A percentile compares a stretch with the other conserved stretches of the same genome.
phyloP scores from a whole-genome alignment of 2,113 vertebrate genomes.

The Perccottus glenii region DNA sequence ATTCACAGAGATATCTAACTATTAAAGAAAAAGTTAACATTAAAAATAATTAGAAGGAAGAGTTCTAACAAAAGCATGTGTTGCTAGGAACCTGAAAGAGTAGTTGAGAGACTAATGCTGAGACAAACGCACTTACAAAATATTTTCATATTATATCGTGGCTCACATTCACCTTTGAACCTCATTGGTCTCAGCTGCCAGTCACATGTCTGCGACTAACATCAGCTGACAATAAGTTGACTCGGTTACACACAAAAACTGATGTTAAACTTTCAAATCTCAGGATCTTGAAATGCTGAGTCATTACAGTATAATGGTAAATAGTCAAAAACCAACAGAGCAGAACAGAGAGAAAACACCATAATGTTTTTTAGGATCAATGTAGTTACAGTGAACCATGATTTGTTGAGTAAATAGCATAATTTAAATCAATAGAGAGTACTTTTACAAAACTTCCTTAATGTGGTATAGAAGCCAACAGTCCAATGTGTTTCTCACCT shows the following conservation, averaged over 20 bases:
- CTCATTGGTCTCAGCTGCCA: not conserved
- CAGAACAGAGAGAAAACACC: not conserved
- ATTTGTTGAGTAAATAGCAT: not conserved
- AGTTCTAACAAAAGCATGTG: too few relatives aligned
- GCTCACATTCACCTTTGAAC: slow-evolving; percentile 15
- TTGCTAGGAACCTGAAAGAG: too few relatives aligned
- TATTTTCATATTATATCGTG: not conserved
- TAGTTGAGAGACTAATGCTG: not conserved
- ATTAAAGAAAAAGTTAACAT: too few relatives aligned
- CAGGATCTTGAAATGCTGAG: not conserved
- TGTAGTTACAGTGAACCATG: slow-evolving; percentile 9
- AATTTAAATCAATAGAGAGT: too few relatives aligned
- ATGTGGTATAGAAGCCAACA: not conserved
- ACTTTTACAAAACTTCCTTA: too few relatives aligned
- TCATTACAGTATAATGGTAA: not conserved
- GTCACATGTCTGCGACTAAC: slow-evolving; percentile 48
- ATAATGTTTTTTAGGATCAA: not conserved
- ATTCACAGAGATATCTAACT: too few relatives aligned
- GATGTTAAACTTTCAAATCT: slow-evolving; percentile 3
- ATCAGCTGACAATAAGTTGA: slow-evolving; percentile 53
- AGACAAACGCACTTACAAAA: not conserved
- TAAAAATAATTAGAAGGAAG: too few relatives aligned
- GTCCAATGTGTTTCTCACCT: slow-evolving; percentile 79
- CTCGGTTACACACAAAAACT: slow-evolving; percentile 25
- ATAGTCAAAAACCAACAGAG: not conserved